Evolutionary conservation across 2,888 invertebrate species (phyloP).

Genomic region (Rambutsinella grinnellia): DNA sequence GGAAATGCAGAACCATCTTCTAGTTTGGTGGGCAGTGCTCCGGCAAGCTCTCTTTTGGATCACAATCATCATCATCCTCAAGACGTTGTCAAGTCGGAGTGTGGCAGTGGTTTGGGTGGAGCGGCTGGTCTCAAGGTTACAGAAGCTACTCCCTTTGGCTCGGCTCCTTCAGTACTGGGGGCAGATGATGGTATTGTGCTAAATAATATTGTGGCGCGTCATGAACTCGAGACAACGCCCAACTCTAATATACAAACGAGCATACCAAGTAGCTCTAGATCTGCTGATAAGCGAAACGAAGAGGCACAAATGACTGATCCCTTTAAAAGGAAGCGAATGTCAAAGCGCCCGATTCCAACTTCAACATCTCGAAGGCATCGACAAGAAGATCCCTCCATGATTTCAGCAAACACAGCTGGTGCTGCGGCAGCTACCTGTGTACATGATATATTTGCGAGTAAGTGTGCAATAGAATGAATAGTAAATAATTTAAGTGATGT

Average conservation of each 20-base stretch:
- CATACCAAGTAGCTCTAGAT: slow-evolving; percentile 29
- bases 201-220: neutral
- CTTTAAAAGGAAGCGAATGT: slow-evolving; percentile 64
- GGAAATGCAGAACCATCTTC: slow-evolving; percentile 38
- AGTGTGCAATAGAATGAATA: neutral
- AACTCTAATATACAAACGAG: slow-evolving; percentile 16
- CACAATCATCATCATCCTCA: slow-evolving; percentile 11
- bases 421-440: slow-evolving; percentile 48
- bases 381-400: slow-evolving; percentile 62
- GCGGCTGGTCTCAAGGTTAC: slow-evolving; percentile 11
- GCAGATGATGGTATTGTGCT: neutral
- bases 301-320: slow-evolving; percentile 56
- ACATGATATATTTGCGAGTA: slow-evolving; percentile 48
- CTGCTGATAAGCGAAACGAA: slow-evolving; percentile 29
- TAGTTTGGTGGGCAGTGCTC: slow-evolving; percentile 41
- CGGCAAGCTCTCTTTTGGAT: slow-evolving; percentile 33
- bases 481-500: neutral
- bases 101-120: neutral
- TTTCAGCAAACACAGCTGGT: slow-evolving; percentile 48
- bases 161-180: slow-evolving; percentile 42
- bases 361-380: slow-evolving; percentile 57
- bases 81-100: neutral
- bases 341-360: slow-evolving; percentile 65
- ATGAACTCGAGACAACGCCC: slow-evolving; percentile 15
- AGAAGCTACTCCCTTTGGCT: slow-evolving; percentile 38